Percentiles rank a stretch among this genome's conserved stretches.
phyloP scores from a whole-genome alignment of 2,113 vertebrate genomes.

The Haemorhous mexicanus region DNA sequence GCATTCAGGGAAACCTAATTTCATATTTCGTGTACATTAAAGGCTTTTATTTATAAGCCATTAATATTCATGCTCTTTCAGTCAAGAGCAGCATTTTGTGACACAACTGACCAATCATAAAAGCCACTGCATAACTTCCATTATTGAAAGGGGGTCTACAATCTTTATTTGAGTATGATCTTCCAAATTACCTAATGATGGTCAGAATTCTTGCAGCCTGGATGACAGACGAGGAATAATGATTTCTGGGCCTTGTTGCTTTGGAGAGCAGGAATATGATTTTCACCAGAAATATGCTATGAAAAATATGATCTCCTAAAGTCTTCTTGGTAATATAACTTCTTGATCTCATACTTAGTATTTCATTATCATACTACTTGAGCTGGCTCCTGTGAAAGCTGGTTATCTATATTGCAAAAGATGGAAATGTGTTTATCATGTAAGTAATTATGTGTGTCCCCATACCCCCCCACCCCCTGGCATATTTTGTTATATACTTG shows the following conservation, averaged over 20 bases:
- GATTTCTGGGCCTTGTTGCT: not conserved
- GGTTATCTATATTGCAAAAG: not conserved
- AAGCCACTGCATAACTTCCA: not conserved
- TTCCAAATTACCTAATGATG: not conserved
- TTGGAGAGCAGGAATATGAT: not conserved
- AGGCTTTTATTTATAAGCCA: not conserved
- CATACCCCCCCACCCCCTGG: too few species aligned
- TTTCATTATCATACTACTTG: not conserved
- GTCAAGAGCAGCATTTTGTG: not conserved
- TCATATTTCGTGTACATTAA: not conserved
- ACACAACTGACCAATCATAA: not conserved
- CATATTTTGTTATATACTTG: not conserved
- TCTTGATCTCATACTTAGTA: not conserved
- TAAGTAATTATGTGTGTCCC: not conserved
- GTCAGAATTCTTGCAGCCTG: not conserved
- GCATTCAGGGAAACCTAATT: constrained; percentile 17
- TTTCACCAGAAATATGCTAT: not conserved
- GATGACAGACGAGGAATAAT: not conserved
- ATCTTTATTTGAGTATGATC: not conserved
- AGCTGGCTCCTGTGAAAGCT: not conserved
- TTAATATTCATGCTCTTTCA: not conserved
- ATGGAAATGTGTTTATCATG: not conserved
- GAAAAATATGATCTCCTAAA: not conserved
- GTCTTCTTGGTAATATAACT: not conserved
- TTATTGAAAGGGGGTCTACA: not conserved